These are phyloP conservation scores for Platycercus adscitus DNA, from an alignment of 2,113 vertebrate species.

Conservation along the genomic window DNA sequence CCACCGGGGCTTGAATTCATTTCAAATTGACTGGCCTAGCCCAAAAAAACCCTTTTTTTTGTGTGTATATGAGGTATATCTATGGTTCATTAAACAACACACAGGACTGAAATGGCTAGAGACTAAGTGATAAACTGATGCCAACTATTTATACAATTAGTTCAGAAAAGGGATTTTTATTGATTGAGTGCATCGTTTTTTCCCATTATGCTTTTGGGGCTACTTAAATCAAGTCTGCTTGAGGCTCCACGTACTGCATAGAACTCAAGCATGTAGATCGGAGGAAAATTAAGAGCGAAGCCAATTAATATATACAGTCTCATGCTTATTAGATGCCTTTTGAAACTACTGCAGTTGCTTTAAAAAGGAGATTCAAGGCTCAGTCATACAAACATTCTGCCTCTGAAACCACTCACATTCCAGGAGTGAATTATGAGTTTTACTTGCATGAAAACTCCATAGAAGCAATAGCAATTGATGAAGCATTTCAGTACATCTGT, in stretches of 20 bases:
- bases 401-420: not conserved
- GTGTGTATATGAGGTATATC: not conserved
- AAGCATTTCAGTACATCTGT: constrained; percentile 28
- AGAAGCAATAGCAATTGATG: not conserved
- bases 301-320: constrained; percentile 17
- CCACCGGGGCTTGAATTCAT: not conserved
- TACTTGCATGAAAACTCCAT: not conserved
- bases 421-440: not conserved
- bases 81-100: constrained; percentile 10
- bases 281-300: not conserved
- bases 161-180: constrained; percentile 28
- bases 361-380: not conserved
- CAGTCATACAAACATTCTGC: not conserved
- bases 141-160: constrained; percentile 25
- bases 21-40: not conserved
- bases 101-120: not conserved
- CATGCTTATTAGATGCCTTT: not conserved
- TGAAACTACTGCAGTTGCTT: constrained; percentile 16
- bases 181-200: constrained; percentile 41
- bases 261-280: not conserved
- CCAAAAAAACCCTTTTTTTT: not conserved
- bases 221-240: constrained; percentile 9
- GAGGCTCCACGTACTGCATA: not conserved
- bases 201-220: constrained; percentile 15
- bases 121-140: constrained; percentile 23